Evolutionary conservation across 2,113 vertebrate species (phyloP).

Genomic region (Sceloporus tristichus): DNA sequence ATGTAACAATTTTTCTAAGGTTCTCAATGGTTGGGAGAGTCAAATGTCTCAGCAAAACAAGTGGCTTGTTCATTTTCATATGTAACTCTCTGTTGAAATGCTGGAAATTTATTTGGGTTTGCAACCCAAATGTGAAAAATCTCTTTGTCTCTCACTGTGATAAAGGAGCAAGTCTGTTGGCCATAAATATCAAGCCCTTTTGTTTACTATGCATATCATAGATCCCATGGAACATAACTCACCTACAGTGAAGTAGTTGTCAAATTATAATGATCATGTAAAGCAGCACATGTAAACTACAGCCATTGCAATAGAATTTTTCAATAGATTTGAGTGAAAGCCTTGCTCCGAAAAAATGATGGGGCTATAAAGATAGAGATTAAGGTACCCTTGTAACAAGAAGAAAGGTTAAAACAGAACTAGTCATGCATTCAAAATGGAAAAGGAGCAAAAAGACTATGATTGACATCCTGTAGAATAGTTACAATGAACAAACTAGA

Average conservation of each 20-base stretch:
- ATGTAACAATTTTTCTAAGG: background rate
- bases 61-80: background rate
- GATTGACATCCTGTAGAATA: too few relatives aligned
- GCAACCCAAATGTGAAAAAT: too few relatives aligned
- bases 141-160: background rate
- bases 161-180: too few relatives aligned
- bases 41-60: background rate
- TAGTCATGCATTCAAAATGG: background rate
- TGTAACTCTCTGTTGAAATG: background rate
- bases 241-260: background rate
- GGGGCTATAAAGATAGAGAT: background rate
- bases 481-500: too few relatives aligned
- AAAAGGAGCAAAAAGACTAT: background rate
- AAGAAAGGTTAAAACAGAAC: background rate
- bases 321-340: background rate
- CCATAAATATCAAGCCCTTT: too few relatives aligned
- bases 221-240: background rate
- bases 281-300: background rate
- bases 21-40: background rate
- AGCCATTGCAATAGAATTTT: background rate
- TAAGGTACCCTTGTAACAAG: background rate
- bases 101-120: slow-evolving; percentile 5
- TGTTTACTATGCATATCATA: background rate
- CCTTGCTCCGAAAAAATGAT: background rate
- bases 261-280: background rate